Percentiles rank a stretch among this genome's conserved stretches.
Evolutionary conservation across 2,888 invertebrate species (phyloP).

Genomic region (Dendrolimus houi): DNA sequence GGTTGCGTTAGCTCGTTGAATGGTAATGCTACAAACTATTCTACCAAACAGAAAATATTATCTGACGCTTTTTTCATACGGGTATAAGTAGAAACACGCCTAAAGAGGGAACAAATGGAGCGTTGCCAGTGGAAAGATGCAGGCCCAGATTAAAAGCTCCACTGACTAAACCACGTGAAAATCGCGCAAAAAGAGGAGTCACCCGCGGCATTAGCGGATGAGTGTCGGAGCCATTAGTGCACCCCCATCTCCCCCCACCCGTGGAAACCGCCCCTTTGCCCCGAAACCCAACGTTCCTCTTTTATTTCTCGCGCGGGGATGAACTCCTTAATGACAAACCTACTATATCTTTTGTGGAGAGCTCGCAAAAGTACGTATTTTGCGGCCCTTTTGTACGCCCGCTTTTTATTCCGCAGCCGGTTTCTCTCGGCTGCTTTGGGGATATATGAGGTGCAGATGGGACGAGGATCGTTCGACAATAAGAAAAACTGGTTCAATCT

Average conservation of each 20-base stretch:
- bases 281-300: conserved; percentile 64
- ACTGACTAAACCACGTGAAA: conserved; percentile 74
- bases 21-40: too few relatives aligned
- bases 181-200: conserved; percentile 74
- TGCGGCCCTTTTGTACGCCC: conserved; percentile 72
- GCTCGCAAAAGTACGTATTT: conserved; percentile 75
- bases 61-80: background rate
- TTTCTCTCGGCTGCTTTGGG: conserved; percentile 13
- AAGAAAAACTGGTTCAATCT: conserved; percentile 49
- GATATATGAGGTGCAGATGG: conserved; percentile 40
- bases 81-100: background rate
- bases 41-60: too few relatives aligned
- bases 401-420: conserved; percentile 62
- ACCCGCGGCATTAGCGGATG: conserved; percentile 77
- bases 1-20: too few relatives aligned
- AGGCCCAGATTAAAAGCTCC: conserved; percentile 71
- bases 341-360: conserved; percentile 77
- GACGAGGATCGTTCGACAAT: conserved; percentile 43
- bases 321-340: conserved; percentile 77
- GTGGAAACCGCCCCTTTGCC: conserved; percentile 34
- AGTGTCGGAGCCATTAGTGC: conserved; percentile 76
- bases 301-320: conserved; percentile 76
- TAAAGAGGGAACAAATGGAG: conserved; percentile 45
- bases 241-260: conserved; percentile 27
- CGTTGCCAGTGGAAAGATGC: conserved; percentile 58